Conservation (phyloP, 92 coral and sea anemone genomes). For the Epizoanthus rinbou region DNA sequence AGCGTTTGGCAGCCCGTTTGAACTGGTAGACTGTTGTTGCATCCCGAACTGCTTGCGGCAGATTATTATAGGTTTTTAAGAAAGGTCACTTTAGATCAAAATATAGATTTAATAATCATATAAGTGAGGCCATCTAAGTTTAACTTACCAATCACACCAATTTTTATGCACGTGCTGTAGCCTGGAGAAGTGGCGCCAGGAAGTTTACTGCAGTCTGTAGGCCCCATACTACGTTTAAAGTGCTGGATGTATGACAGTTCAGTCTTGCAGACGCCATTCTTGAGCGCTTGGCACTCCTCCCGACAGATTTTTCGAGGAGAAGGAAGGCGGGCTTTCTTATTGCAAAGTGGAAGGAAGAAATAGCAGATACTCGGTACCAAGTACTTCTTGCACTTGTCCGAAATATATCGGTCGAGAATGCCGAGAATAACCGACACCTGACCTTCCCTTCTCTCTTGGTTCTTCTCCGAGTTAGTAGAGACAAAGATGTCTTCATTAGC, state of each 20-base stretch:
- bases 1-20: no score
- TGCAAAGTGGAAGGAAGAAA: conserved; percentile 27
- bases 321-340: conserved; percentile 21
- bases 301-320: conserved; percentile 39
- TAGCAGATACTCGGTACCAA: conserved; percentile 28
- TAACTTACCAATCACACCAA: conserved; percentile 21
- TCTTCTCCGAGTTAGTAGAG: not conserved
- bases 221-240: not conserved
- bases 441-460: conserved; percentile 20
- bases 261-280: conserved; percentile 14
- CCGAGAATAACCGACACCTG: not conserved
- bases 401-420: not conserved
- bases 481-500: conserved; percentile 3
- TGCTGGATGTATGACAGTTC: not conserved
- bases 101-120: no score
- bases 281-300: conserved; percentile 28
- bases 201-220: conserved; percentile 13
- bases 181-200: conserved; percentile 8
- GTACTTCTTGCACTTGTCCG: conserved; percentile 23
- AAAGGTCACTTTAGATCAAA: no score
- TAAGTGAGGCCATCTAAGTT: no score
- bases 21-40: no score
- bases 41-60: no score
- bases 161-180: not conserved
- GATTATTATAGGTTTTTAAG: no score